Evolutionary conservation across 2,888 invertebrate genomes (phyloP), one percentile per base, ranked within the genome.

Genomic region (Cyclophora punctaria): DNA sequence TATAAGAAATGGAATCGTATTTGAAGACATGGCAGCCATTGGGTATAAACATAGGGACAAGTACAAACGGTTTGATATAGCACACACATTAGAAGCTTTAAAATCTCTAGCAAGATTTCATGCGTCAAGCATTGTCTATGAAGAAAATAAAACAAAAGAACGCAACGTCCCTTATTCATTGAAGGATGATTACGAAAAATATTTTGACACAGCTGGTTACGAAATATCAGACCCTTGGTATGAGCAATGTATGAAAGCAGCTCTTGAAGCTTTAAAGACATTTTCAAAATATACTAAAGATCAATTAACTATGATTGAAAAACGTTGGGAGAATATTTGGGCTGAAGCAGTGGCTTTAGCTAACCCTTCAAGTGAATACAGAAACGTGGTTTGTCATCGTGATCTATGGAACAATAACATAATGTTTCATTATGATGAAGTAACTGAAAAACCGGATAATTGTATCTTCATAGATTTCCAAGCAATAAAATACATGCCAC

Each of bases 401-500:
- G 92, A 92, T 75, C 72, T 92, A 4, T 92, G 92, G 92, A 88
- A 89, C 44, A 92, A 92, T 60, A 92, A 92, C 64, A 68, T 92
- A 5, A 81, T 92, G 79, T 92, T 92, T 60, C 83, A 75, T 57
- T 89, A 88, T 51, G 64, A 65, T 34, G 52, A 48, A 4, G 60
- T 60, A 44, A 56, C 75, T 33, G 68, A 47, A 20, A 51, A 67
- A 40, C 90, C 91, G 1, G 78, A 90, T 2, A 88, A 91, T 35
- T 92, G 93, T 59, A 68, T 91, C 40, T 69, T 94, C 5, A 90
- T 95, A 2, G 94, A 94, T 72, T 94, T 91, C 64, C 94, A 94
- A 75, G 82, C 93, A 47, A 79, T 90, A 0, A 85, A 92, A 35
- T 93, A 92, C 66, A 90, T 90, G 7, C 93, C 94, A 0, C 92